Conservation (phyloP, 2,113 vertebrate genomes). For the Myocastor coypus region DNA sequence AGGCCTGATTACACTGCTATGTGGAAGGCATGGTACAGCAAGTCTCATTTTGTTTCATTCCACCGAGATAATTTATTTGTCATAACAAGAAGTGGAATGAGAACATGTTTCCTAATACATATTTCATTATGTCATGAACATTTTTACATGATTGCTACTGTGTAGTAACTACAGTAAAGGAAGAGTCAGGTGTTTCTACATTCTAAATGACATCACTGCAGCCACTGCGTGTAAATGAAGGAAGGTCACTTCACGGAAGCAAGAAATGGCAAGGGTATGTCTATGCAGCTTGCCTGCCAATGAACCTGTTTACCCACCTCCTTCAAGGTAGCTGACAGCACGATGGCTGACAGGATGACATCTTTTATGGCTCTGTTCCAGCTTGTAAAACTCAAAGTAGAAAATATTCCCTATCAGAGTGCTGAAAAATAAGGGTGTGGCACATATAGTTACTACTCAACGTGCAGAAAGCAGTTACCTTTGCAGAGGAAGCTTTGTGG, state of each 20-base stretch:
- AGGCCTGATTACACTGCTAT: conserved; percentile 31
- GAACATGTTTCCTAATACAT: conserved; percentile 3
- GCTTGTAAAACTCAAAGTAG: conserved; percentile 29
- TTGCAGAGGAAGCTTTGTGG: neutral
- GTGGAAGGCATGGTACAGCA: neutral
- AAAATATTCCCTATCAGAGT: conserved; percentile 29
- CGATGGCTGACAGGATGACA: neutral
- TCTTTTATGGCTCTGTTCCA: neutral
- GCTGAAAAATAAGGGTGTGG: neutral
- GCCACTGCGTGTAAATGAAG: neutral
- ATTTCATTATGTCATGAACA: conserved; percentile 58
- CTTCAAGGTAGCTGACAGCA: neutral
- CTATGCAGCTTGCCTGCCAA: neutral
- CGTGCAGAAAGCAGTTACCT: neutral
- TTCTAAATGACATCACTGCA: conserved; percentile 45
- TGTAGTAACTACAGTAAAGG: conserved; percentile 38
- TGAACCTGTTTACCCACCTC: neutral
- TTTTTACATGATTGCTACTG: conserved; percentile 57
- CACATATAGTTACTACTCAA: conserved; percentile 11
- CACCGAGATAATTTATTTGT: conserved; percentile 53
- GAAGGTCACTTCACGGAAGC: conserved; percentile 1
- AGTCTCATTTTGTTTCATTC: conserved; percentile 47
- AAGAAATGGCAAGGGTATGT: conserved; percentile 12
- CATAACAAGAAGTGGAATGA: conserved; percentile 49
- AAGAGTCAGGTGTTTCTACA: conserved; percentile 28